Percentiles rank a stretch among this genome's conserved stretches.
These are phyloP conservation scores for Lemur catta DNA, from an alignment of 2,797 vertebrate genomes.

Conservation along the genomic window DNA sequence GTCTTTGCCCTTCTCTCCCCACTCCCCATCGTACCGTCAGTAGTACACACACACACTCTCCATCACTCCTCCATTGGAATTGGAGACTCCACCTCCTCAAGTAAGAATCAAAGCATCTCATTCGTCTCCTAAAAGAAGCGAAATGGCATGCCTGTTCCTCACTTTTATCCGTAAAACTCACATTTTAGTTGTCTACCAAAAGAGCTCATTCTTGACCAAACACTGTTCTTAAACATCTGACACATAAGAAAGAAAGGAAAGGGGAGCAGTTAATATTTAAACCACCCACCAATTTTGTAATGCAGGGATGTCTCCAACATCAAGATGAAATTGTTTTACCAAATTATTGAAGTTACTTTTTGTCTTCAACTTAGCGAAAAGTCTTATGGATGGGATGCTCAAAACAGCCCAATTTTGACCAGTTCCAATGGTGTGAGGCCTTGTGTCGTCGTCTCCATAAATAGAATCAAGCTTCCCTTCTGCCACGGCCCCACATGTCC, in stretches of 20 bases:
- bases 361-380: conserved; percentile 8
- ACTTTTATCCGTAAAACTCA: background rate
- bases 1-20: background rate
- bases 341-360: conserved; percentile 11
- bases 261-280: background rate
- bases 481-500: background rate
- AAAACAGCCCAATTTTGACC: conserved; percentile 15
- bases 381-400: background rate
- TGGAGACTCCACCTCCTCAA: background rate
- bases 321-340: background rate
- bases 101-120: background rate
- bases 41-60: background rate
- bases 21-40: background rate
- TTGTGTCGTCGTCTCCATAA: conserved; percentile 9
- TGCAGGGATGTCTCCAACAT: background rate
- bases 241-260: background rate
- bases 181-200: background rate
- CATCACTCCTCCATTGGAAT: background rate
- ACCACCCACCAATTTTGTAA: background rate
- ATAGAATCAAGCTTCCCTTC: conserved; percentile 40
- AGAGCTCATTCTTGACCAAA: background rate
- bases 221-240: background rate
- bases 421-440: background rate
- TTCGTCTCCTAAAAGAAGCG: background rate
- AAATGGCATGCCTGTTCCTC: background rate